Base-by-base conservation (phyloP, 2,113 vertebrate genomes). In the Dendropsophus ebraccatus region DNA sequence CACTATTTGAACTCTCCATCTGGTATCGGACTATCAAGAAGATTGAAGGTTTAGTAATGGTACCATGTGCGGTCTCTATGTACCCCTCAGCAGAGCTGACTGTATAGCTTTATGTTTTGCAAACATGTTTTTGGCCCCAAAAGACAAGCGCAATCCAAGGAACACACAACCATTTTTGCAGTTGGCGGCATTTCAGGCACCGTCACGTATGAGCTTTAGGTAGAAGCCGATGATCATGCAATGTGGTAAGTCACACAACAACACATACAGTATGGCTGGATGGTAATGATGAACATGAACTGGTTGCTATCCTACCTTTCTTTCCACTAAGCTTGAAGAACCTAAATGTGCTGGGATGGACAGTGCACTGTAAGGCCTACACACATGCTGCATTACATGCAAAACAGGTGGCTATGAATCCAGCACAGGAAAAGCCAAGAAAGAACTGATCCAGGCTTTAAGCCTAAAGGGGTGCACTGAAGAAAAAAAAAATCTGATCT, bases 351-450 rank as follows among this genome's bases (percentile, higher is more conserved):
- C 41, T 58, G 77, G 90, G 60, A 32, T 54, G 80, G 56, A 77
- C 74, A 78, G 85, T 88, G 72, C 28, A 58, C 84, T 52, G 83
- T 86, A 56, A 87, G 50, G 9, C 87, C 70, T 88, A 87, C 80
- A 82, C 80, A 89, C 88, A 88, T 85, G 87, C 54, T 82, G 87
- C 86, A 86, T 83, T 84, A 88, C 90, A 92, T 91, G 90, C 91
- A 92, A 90, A 45, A 86, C 17, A 41, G 54, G 81, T 88, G 87
- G 56, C 90, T 83, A 86, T 87, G 83, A 76, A 77, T 32, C 75
- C 47, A 89, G 25, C 82, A 73, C 21, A 89, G 88, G 83, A 86
- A 90, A 88, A 90, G 79, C 82, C 89, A 89, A 89, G 88, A 89
- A 87, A 88, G 73, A 72, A 50, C 80, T 3, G 72, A 76, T 65